Evolutionary conservation across 2,888 invertebrate genomes (phyloP).

Genomic region (Pecten maximus): DNA sequence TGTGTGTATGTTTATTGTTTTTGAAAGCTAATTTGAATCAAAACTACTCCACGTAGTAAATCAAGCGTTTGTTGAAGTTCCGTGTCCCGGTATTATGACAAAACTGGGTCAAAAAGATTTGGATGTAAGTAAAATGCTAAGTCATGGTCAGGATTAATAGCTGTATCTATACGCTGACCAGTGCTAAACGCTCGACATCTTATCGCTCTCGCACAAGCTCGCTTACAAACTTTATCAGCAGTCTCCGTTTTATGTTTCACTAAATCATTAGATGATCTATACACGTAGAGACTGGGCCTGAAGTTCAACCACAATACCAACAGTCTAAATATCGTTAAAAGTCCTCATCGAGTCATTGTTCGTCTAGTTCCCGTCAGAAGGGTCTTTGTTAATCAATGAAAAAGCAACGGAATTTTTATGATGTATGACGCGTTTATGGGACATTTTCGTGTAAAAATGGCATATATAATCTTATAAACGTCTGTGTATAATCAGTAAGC

Average conservation of each 20-base stretch:
- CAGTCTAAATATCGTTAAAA: not conserved
- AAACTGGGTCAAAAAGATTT: not conserved
- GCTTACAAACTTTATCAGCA: not conserved
- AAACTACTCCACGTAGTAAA: too few species aligned
- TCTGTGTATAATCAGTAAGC: not conserved
- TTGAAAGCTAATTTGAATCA: too few species aligned
- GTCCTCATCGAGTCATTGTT: not conserved
- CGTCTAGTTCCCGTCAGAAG: not conserved
- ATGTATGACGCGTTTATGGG: slow-evolving; percentile 14
- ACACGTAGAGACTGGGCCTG: not conserved
- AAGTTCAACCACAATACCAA: not conserved
- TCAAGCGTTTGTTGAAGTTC: too few species aligned
- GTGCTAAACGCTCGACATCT: not conserved
- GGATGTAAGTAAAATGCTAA: not conserved
- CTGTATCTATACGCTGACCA: not conserved
- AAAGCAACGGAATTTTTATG: slow-evolving; percentile 26
- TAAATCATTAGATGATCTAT: not conserved
- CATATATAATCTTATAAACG: not conserved
- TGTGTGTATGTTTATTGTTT: too few species aligned
- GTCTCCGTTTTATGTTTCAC: not conserved
- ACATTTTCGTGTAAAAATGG: not conserved
- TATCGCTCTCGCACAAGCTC: not conserved
- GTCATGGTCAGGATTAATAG: not conserved
- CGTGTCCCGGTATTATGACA: not conserved
- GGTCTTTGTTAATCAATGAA: not conserved